Percentiles rank a stretch among this genome's conserved stretches.
These are phyloP conservation scores for Brachymystax lenok DNA, from an alignment of 2,797 vertebrate genomes.

Conservation along the genomic window DNA sequence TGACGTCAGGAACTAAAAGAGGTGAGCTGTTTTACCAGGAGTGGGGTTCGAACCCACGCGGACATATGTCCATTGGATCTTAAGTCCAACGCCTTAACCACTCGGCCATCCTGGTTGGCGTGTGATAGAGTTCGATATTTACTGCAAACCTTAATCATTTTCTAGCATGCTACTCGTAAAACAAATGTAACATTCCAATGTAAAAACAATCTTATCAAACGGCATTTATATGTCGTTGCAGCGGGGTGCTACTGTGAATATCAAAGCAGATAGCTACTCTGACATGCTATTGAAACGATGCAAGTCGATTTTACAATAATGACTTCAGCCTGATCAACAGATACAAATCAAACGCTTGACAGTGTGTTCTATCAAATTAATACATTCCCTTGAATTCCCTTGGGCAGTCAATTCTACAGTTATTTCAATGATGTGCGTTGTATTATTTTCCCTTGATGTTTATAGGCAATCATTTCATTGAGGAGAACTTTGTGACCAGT, in stretches of 20 bases:
- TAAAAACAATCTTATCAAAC: neutral
- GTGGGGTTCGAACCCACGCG: constrained; percentile 52
- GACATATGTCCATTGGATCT: constrained; percentile 51
- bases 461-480: too few species aligned
- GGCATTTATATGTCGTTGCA: neutral
- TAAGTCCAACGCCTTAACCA: constrained; percentile 69
- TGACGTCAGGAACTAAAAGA: neutral
- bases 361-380: neutral
- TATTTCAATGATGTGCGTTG: too few species aligned
- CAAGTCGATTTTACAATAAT: neutral
- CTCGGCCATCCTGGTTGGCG: constrained; percentile 64
- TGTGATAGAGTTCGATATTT: rapidly evolving
- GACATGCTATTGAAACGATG: neutral
- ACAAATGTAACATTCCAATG: neutral
- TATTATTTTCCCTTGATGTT: too few species aligned
- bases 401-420: too few species aligned
- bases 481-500: too few species aligned
- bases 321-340: neutral
- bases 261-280: neutral
- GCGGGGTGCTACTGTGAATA: neutral
- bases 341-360: neutral
- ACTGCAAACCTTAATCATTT: too few species aligned
- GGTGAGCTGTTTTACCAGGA: neutral
- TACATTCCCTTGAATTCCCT: neutral
- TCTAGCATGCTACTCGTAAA: too few species aligned